A percentile compares a stretch with the other conserved stretches of the same genome.
Conservation (phyloP, 2,113 vertebrate genomes). For the Pachyramphus minor region DNA sequence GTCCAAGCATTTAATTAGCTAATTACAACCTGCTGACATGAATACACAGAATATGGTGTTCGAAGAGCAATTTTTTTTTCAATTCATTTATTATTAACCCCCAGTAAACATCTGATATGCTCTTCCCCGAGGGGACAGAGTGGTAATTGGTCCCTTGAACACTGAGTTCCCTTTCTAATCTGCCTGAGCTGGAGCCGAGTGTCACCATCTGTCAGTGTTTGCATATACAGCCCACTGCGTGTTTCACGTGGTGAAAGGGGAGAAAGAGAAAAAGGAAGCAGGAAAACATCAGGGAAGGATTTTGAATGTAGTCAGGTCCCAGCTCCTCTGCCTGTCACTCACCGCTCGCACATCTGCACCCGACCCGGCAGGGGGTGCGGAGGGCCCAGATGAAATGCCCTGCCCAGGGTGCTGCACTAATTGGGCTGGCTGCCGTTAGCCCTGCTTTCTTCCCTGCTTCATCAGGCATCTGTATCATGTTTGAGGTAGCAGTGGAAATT, state of each 20-base stretch:
- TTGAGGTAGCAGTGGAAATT: not conserved
- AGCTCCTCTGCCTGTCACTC: conserved; percentile 24
- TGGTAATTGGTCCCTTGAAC: conserved; percentile 77
- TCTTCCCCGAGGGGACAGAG: conserved; percentile 73
- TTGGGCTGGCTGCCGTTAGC: not conserved
- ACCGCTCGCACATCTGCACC: not conserved
- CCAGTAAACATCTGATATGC: conserved; percentile 70
- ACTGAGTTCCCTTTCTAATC: conserved; percentile 71
- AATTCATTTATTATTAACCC: conserved; percentile 74
- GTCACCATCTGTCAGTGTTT: conserved; percentile 78
- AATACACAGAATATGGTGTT: conserved; percentile 63
- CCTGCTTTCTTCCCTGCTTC: not conserved
- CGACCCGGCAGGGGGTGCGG: not conserved
- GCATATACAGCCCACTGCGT: conserved; percentile 51
- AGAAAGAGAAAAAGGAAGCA: conserved; percentile 55
- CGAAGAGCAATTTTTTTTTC: conserved; percentile 63
- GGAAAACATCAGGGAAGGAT: conserved; percentile 33
- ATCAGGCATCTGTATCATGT: not conserved
- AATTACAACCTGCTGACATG: conserved; percentile 76
- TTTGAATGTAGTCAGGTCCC: conserved; percentile 9
- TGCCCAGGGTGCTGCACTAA: conserved; percentile 2
- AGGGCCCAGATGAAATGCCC: conserved; percentile 3
- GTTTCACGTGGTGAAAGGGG: conserved; percentile 41
- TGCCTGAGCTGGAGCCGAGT: conserved; percentile 64
- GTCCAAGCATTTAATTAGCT: conserved; percentile 76